phyloP scores from a whole-genome alignment of 2,113 vertebrate species.

The Myodes glareolus region DNA sequence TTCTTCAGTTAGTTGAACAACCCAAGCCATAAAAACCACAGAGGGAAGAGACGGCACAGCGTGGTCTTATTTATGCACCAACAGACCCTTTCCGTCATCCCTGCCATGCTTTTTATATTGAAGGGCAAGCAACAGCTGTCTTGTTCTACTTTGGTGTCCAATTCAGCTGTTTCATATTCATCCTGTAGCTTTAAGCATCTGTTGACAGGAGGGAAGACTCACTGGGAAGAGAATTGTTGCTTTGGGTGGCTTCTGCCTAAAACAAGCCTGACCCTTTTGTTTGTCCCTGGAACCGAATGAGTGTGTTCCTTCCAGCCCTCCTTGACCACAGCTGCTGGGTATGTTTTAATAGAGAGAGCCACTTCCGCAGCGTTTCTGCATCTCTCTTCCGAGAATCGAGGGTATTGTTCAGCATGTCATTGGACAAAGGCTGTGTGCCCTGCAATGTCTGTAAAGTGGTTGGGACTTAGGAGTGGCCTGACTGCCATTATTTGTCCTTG shows the following conservation, averaged over 20 bases:
- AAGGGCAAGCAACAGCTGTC: constrained; percentile 75
- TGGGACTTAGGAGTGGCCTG: background rate
- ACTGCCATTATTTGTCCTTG: background rate
- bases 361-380: constrained; percentile 39
- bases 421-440: background rate
- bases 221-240: constrained; percentile 78
- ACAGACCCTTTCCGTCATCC: constrained; percentile 52
- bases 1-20: constrained; percentile 35
- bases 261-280: constrained; percentile 68
- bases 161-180: constrained; percentile 78
- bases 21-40: constrained; percentile 36
- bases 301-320: constrained; percentile 24
- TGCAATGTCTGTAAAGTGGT: constrained; percentile 36
- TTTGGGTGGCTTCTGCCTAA: constrained; percentile 67
- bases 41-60: constrained; percentile 44
- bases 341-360: constrained; percentile 55
- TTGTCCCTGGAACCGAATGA: constrained; percentile 47
- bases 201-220: constrained; percentile 79
- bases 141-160: constrained; percentile 59
- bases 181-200: constrained; percentile 79
- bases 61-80: constrained; percentile 22
- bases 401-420: background rate
- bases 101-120: constrained; percentile 60
- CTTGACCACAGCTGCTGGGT: constrained; percentile 72
- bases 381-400: constrained; percentile 1